Evolutionary conservation across 1,140 invertebrate genomes (phyloP).

Genomic region (Polyergus mexicanus): DNA sequence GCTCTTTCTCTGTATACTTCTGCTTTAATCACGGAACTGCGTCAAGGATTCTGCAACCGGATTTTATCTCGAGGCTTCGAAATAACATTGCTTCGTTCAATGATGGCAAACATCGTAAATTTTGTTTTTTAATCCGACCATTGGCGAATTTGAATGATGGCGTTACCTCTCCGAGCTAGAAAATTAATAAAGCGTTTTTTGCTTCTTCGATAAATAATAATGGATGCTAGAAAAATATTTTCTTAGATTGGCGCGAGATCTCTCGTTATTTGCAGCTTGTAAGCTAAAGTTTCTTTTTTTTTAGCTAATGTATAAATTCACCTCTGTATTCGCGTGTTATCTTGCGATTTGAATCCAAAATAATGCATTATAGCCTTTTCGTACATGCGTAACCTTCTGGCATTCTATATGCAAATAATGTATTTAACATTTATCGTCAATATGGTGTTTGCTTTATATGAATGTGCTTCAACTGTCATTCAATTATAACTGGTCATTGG

Average conservation of each 20-base stretch:
- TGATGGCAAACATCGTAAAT: constrained; percentile 24
- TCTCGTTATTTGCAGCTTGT: not conserved
- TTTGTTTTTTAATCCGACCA: constrained; percentile 23
- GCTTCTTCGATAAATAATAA: not conserved
- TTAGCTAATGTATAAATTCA: not conserved
- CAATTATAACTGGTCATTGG: not conserved
- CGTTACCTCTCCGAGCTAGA: not conserved
- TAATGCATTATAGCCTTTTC: not conserved
- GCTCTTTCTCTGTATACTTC: not conserved
- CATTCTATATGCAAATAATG: not conserved
- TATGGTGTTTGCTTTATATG: not conserved
- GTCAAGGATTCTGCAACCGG: constrained; percentile 40
- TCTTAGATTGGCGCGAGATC: not conserved
- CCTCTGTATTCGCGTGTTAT: not conserved
- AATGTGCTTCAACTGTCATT: not conserved
- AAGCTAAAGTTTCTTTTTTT: not conserved
- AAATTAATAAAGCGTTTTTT: constrained; percentile 9
- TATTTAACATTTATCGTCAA: not conserved
- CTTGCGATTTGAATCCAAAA: not conserved
- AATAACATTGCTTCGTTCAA: constrained; percentile 7
- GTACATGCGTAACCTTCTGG: not conserved
- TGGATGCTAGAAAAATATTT: constrained; percentile 6
- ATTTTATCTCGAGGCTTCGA: constrained; percentile 25
- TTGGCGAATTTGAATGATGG: constrained; percentile 18
- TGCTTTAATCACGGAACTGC: constrained; percentile 27